phyloP scores from a whole-genome alignment of 2,888 invertebrate species.

The Boloria selene region DNA sequence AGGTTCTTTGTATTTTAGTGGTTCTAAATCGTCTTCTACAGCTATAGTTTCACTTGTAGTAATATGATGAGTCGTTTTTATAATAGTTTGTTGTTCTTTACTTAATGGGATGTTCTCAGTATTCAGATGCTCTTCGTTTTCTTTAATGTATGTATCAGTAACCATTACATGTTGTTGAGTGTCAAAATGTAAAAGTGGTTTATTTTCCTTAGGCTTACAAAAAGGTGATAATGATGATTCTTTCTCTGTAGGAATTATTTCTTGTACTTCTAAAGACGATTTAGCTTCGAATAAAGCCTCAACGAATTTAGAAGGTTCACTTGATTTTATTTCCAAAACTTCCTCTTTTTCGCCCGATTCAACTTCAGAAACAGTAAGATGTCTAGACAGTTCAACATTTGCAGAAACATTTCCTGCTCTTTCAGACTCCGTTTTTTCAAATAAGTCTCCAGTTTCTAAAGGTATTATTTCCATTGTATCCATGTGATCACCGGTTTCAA shows the following conservation, averaged over 20 bases:
- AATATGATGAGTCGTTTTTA: conserved; percentile 56
- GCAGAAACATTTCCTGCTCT: conserved; percentile 46
- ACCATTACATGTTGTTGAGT: conserved; percentile 59
- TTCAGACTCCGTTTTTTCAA: conserved; percentile 43
- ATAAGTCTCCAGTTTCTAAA: conserved; percentile 53
- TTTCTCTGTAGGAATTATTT: conserved; percentile 55
- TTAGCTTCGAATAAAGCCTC: conserved; percentile 51
- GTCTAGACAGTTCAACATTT: conserved; percentile 64
- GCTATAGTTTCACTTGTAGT: conserved; percentile 60
- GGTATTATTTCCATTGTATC: conserved; percentile 49
- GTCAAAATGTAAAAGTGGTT: conserved; percentile 47
- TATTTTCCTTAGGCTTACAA: conserved; percentile 48
- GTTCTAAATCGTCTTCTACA: conserved; percentile 54
- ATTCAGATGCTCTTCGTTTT: conserved; percentile 55
- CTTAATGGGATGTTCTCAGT: conserved; percentile 41
- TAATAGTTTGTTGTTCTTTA: conserved; percentile 51
- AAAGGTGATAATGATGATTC: conserved; percentile 45
- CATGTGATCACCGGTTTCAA: conserved; percentile 53
- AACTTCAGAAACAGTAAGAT: conserved; percentile 79
- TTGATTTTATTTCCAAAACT: conserved; percentile 40
- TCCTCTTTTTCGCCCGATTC: conserved; percentile 74
- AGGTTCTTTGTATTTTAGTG: conserved; percentile 44
- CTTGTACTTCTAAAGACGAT: conserved; percentile 56
- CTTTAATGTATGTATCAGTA: conserved; percentile 53
- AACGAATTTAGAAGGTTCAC: conserved; percentile 41